These are phyloP conservation scores for Pangasius larnaudii DNA, from an alignment of 2,797 vertebrate genomes.

Conservation along the genomic window DNA sequence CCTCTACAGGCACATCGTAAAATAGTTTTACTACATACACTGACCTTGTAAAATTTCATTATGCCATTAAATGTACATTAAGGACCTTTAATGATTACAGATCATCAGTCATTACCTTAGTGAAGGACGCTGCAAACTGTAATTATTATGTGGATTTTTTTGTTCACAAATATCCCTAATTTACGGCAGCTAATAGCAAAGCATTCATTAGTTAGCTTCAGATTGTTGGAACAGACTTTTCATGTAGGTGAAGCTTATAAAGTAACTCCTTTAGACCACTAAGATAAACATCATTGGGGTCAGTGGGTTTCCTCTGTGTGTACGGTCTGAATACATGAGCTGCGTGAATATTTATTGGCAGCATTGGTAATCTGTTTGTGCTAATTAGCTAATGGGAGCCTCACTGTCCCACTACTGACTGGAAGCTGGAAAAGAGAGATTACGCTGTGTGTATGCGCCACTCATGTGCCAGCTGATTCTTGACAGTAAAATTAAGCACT, in stretches of 20 bases:
- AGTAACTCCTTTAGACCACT: neutral
- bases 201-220: neutral
- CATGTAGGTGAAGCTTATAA: neutral
- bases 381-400: constrained; percentile 42
- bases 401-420: constrained; percentile 28
- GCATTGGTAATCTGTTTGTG: constrained; percentile 48
- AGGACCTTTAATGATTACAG: constrained; percentile 55
- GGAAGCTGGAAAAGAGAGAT: constrained; percentile 29
- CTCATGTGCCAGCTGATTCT: constrained; percentile 41
- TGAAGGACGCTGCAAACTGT: constrained; percentile 52
- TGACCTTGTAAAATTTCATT: constrained; percentile 59
- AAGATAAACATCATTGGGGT: neutral
- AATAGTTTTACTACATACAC: constrained; percentile 47
- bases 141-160: constrained; percentile 56
- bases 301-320: constrained; percentile 6
- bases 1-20: constrained; percentile 54
- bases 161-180: constrained; percentile 66
- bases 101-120: constrained; percentile 60
- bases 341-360: constrained; percentile 34
- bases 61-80: constrained; percentile 54
- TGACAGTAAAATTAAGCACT: constrained; percentile 50
- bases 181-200: constrained; percentile 62
- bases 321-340: constrained; percentile 12
- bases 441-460: constrained; percentile 27
- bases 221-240: neutral